Conservation (phyloP, 2,113 vertebrate genomes). For the Cebidichthys violaceus region DNA sequence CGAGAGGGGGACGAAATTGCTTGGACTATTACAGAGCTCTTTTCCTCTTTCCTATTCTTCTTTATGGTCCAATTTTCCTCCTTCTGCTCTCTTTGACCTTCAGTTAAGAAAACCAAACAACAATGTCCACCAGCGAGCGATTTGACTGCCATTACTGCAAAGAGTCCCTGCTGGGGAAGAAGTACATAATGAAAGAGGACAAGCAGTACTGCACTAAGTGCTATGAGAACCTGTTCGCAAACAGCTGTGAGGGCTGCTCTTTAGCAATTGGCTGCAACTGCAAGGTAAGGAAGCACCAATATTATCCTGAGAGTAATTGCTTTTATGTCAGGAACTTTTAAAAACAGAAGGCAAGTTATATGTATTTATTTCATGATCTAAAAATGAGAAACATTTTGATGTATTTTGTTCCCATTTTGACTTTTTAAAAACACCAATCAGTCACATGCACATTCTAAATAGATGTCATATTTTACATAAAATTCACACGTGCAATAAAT, state of each 20-base stretch:
- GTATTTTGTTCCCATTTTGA: neutral
- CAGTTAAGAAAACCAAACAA: slow-evolving; percentile 63
- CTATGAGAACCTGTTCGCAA: slow-evolving; percentile 91
- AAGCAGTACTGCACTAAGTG: slow-evolving; percentile 91
- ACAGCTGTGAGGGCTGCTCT: slow-evolving; percentile 91
- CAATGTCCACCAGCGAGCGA: slow-evolving; percentile 83
- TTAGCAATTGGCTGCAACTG: slow-evolving; percentile 88
- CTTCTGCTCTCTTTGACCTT: slow-evolving; percentile 43
- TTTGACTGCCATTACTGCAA: slow-evolving; percentile 93
- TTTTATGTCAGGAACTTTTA: neutral
- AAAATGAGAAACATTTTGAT: neutral
- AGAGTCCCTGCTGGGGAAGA: slow-evolving; percentile 91
- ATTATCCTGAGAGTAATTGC: neutral
- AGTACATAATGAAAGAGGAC: slow-evolving; percentile 90
- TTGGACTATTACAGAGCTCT: slow-evolving; percentile 28
- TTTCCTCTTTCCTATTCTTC: slow-evolving; percentile 23
- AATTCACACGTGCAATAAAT: neutral
- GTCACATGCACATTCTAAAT: neutral
- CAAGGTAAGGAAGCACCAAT: slow-evolving; percentile 85
- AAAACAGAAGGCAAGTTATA: neutral
- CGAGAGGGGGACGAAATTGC: slow-evolving; percentile 22
- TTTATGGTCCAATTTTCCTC: slow-evolving; percentile 16
- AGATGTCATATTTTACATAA: neutral
- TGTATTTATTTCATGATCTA: neutral
- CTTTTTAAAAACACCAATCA: neutral